Base-by-base conservation (phyloP, 30 jellyfish, hydroid and myxozoan genomes). In the Sanderia malayensis region DNA sequence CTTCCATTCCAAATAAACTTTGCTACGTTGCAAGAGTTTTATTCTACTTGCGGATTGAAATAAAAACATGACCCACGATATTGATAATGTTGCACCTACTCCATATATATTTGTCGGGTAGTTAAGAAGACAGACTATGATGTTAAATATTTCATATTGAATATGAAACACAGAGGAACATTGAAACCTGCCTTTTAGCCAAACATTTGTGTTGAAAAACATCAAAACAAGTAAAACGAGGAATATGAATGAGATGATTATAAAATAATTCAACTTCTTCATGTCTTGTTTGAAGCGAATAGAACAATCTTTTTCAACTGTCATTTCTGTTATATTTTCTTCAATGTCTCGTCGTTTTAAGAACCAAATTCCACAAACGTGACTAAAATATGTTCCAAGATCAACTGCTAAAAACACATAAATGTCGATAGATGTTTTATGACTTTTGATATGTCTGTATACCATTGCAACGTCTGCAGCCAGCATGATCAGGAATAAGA, bases 311-410 rank as follows among this genome's bases (percentile, higher is more conserved):
- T 7, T 49, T 7, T 19, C 27, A 4, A 49, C 11, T 9, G 64
- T 41, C 62, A 71, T 19, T 1, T 46, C 57, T 8, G 52, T 18
- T 18, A 71, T n/a, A 31, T 25, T 71, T 20, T 32, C 19, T 31
- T 71, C 83, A 58, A 71, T 13, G 60, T 71, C 83, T 18, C 83
- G 53, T 27, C 72, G 22, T 32, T 31, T 47, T 22, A 71, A 71
- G 60, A 47, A 71, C 8, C 15, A 22, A 9, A 53, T 44, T 21
- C 71, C 41, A 44, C 44, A 71, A 57, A 71, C 58, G 61, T 71
- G 83, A 27, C 71, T 33, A 20, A 71, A 25, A 65, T 65, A 71
- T 34, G 72, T 29, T 24, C 46, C 59, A 28, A 71, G 29, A 49
- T 53, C 72, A 22, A 71, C 83, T 6, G 72, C 19, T 17, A 71